Evolutionary conservation across 2,113 vertebrate genomes (phyloP), one percentile per base, ranked within the genome.

Genomic region (Brienomyrus brachyistius): DNA sequence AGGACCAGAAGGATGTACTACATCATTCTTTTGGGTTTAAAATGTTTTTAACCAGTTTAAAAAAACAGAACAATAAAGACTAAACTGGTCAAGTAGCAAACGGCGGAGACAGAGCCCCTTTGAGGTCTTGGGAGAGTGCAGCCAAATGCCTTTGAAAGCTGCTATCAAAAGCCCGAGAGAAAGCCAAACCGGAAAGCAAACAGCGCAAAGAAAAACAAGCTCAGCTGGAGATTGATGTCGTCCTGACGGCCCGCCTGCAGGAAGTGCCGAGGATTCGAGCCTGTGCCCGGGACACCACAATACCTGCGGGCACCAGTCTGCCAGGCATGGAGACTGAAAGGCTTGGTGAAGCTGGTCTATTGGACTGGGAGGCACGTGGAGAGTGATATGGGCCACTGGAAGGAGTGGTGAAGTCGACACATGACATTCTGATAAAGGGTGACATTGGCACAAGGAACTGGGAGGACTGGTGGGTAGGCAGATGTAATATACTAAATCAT

Each of bases 71-170:
- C 82, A 84, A 84, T 84, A n/a, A 48, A 84, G 82, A 48, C 45
- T 23, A 40, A 21, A 84, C 19, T 84, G 82, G 45, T 84, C 45
- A 84, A 48, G 21, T 48, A 84, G 40, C 40, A 47, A 84, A 84
- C 0, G 7, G 23, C n/a, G 80, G 17, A 48, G 40, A 84, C 3
- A 21, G 80, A n/a, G 40, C 15, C n/a, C 35, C 82, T 84, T 84
- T 48, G 82, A 84, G 82, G 82, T 84, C 82, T 84, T 84, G 82
- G 45, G 82, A 84, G 82, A 84, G 82, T 84, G 82, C 45, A n/a
- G 40, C 82, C 9, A 9, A 84, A 48, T 2, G 35, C 3, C 45
- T 84, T 84, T 84, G 45, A 84, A 84, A 10, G 23, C 21, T 48
- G 40, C 40, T 45, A 84, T 45, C 82, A 48, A 84, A 48, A 84